phyloP scores from a whole-genome alignment of 2,113 vertebrate species.

The Brachyistius frenatus region DNA sequence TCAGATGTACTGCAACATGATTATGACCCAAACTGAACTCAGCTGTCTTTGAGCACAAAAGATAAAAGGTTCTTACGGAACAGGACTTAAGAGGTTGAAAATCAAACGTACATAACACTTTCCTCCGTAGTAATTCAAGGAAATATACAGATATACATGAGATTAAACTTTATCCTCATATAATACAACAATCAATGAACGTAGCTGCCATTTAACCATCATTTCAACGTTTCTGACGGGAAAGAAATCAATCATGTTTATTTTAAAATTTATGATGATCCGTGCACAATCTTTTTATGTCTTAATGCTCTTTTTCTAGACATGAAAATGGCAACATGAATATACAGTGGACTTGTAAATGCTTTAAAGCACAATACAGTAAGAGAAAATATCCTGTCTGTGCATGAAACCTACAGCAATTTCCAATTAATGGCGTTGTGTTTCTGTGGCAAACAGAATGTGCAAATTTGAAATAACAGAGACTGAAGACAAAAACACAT shows the following conservation, averaged over 20 bases:
- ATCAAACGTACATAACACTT: background rate
- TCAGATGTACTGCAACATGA: background rate
- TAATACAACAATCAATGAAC: slow-evolving; percentile 10
- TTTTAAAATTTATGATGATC: background rate
- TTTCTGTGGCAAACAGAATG: slow-evolving; percentile 53
- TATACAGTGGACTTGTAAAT: slow-evolving; percentile 2
- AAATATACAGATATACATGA: slow-evolving; percentile 16
- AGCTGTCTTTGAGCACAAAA: background rate
- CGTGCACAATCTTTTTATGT: background rate
- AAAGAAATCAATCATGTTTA: slow-evolving; percentile 10
- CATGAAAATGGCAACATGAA: slow-evolving; percentile 52
- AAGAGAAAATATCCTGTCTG: slow-evolving; percentile 1
- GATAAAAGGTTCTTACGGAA: background rate
- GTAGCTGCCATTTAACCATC: slow-evolving; percentile 71
- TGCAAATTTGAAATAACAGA: slow-evolving; percentile 54
- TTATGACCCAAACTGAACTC: slow-evolving; percentile 20
- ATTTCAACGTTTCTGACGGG: background rate
- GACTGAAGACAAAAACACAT: slow-evolving; percentile 38
- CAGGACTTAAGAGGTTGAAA: background rate
- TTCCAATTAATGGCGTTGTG: slow-evolving; percentile 23
- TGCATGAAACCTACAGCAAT: slow-evolving; percentile 12
- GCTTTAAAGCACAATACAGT: slow-evolving; percentile 25
- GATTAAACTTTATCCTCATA: background rate
- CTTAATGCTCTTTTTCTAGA: background rate
- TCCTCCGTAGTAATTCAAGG: background rate